These are phyloP conservation scores for Lepisosteus osseus DNA, from an alignment of 2,113 vertebrate species.

Conservation along the genomic window DNA sequence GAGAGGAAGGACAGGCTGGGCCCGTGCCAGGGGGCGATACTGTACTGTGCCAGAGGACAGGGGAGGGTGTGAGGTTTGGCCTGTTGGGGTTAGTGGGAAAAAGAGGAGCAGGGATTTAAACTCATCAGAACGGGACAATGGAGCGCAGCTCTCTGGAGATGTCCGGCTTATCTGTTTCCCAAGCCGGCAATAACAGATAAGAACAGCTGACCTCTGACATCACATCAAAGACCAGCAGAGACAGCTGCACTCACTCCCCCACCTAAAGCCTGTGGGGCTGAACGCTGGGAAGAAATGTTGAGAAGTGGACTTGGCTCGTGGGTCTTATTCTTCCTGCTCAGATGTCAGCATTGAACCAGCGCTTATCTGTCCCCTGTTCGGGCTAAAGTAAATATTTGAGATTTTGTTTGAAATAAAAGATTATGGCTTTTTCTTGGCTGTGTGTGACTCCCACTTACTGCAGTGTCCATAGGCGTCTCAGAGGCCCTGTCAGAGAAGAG, in stretches of 20 bases:
- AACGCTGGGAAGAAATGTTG: no score
- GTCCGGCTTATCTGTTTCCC: not conserved
- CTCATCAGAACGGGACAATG: no score
- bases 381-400: not conserved
- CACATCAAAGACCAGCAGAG: not conserved
- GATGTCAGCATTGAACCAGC: not conserved
- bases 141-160: not conserved
- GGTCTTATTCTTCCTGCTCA: not conserved
- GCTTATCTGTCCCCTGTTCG: not conserved
- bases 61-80: conserved; percentile 36
- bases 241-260: conserved; percentile 12
- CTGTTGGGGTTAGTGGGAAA: conserved; percentile 55
- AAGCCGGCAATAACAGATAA: not conserved
- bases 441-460: not conserved
- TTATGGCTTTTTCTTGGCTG: not conserved
- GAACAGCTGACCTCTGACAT: conserved; percentile 3
- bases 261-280: no score
- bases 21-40: conserved; percentile 24
- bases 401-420: not conserved
- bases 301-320: not conserved
- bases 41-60: conserved; percentile 19
- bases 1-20: conserved; percentile 15
- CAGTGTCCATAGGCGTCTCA: not conserved
- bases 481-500: not conserved
- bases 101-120: conserved; percentile 39